These are phyloP conservation scores for Muscicapa comitata DNA, from an alignment of 2,797 vertebrate genomes.

Conservation along the genomic window DNA sequence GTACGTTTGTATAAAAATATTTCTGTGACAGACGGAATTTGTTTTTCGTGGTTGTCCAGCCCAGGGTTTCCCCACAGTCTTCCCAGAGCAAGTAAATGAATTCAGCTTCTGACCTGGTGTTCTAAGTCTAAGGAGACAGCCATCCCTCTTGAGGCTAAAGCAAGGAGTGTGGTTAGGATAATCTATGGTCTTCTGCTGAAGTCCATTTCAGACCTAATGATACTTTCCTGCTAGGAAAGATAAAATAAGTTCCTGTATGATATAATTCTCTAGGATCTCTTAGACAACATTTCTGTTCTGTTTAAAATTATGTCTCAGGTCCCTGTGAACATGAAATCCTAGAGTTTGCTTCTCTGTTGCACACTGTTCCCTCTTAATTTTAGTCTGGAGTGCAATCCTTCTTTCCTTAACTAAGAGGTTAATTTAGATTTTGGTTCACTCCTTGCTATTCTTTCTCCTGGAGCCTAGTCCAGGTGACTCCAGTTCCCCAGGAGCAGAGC, in stretches of 20 bases:
- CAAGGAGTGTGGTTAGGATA: neutral
- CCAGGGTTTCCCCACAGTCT: neutral
- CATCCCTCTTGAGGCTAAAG: constrained; percentile 10
- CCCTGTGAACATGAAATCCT: neutral
- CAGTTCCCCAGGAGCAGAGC: neutral
- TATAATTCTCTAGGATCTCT: neutral
- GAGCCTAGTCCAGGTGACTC: neutral
- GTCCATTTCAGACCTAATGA: constrained; percentile 8
- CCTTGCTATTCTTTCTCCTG: neutral
- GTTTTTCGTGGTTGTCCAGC: neutral
- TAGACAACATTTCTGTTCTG: neutral
- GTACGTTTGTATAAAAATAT: neutral
- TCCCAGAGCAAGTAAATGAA: neutral
- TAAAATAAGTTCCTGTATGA: constrained; percentile 14
- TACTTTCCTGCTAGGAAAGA: constrained; percentile 16
- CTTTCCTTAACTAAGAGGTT: neutral
- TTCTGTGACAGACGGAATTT: neutral
- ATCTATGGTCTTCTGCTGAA: constrained; percentile 9
- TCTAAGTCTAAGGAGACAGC: neutral
- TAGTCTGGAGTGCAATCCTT: neutral
- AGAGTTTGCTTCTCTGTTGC: neutral
- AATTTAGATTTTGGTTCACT: neutral
- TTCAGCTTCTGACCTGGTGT: neutral
- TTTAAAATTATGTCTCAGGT: neutral
- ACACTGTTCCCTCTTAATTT: neutral